phyloP scores from a whole-genome alignment of 2,888 invertebrate genomes.

The Drosophila lacicola region DNA sequence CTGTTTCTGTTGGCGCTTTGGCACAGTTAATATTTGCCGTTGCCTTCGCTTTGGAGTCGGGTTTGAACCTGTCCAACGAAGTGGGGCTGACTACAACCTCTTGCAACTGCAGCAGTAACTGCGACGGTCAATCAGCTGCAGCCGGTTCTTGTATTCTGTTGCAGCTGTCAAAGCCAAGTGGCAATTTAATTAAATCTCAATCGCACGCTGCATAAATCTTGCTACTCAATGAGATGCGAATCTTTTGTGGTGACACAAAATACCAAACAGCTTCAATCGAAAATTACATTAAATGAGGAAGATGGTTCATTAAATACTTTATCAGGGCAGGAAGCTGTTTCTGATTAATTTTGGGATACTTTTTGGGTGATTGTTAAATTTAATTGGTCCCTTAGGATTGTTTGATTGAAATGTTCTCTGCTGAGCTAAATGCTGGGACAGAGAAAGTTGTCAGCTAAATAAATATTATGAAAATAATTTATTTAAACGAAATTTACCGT shows the following conservation, averaged over 20 bases:
- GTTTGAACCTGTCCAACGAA: slow-evolving; percentile 29
- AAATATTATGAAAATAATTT: too few relatives aligned
- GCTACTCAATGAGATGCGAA: slow-evolving; percentile 37
- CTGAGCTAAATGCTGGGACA: neutral
- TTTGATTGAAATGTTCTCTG: neutral
- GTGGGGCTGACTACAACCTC: slow-evolving; percentile 17
- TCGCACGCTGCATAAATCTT: slow-evolving; percentile 53
- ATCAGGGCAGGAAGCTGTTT: slow-evolving; percentile 1
- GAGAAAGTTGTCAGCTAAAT: too few relatives aligned
- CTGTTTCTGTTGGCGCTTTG: slow-evolving; percentile 31
- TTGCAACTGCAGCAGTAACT: slow-evolving; percentile 7
- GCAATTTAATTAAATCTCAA: slow-evolving; percentile 71
- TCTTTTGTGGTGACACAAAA: slow-evolving; percentile 42
- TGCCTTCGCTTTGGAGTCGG: slow-evolving; percentile 11
- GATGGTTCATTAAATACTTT: slow-evolving; percentile 14
- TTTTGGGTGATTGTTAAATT: slow-evolving; percentile 1
- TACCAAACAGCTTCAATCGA: slow-evolving; percentile 25
- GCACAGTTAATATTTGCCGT: slow-evolving; percentile 52
- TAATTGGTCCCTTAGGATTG: slow-evolving; percentile 3
- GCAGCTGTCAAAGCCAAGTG: slow-evolving; percentile 42
- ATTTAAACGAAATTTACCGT: too few relatives aligned
- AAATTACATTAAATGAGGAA: slow-evolving; percentile 14
- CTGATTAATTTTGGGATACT: neutral
- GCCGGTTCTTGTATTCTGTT: slow-evolving; percentile 28
- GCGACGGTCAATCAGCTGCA: slow-evolving; percentile 13